phyloP scores from a whole-genome alignment of 1,140 invertebrate genomes.

The Trinorchestia longiramus region DNA sequence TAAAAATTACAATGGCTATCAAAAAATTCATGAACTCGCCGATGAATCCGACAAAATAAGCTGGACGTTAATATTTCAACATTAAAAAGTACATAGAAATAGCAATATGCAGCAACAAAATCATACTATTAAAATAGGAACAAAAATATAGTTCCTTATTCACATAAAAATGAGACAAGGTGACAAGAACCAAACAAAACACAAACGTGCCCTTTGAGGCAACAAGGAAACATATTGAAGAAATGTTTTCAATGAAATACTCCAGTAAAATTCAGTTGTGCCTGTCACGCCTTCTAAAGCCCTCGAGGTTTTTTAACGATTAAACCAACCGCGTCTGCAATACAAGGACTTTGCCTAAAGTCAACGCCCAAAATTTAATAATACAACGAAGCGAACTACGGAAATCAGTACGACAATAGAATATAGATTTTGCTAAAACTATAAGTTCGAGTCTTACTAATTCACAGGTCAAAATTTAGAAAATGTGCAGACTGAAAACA shows the following conservation, averaged over 20 bases:
- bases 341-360: no score
- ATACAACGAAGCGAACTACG: no score
- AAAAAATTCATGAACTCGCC: background rate
- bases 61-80: no score
- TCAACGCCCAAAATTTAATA: no score
- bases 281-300: background rate
- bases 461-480: no score
- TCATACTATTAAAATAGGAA: background rate
- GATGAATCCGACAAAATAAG: no score
- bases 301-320: background rate
- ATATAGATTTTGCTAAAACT: no score
- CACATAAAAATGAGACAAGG: background rate
- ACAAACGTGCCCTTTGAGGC: background rate
- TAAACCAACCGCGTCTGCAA: no score
- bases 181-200: background rate
- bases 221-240: background rate
- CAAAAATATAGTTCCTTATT: background rate
- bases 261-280: background rate
- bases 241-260: background rate
- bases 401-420: no score
- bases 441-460: no score
- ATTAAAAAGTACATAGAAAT: background rate
- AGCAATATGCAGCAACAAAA: background rate
- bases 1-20: background rate
- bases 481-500: background rate